Percentiles rank a stretch among this genome's conserved stretches.
phyloP scores from a whole-genome alignment of 2,888 invertebrate genomes.

The Ditula angustiorana region DNA sequence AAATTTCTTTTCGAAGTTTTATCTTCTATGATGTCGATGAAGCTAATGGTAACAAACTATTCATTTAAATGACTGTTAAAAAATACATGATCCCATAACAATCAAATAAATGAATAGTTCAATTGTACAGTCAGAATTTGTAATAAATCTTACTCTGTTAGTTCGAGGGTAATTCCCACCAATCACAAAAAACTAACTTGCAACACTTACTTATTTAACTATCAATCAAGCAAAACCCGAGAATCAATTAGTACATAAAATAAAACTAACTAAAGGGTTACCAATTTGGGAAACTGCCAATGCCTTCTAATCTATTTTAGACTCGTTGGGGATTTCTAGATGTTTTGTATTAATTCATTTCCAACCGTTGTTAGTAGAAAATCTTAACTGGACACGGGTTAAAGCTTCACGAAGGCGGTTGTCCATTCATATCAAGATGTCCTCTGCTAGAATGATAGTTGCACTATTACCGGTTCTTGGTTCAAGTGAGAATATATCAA shows the following conservation, averaged over 20 bases:
- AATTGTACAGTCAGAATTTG: conserved; percentile 25
- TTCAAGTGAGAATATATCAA: neutral
- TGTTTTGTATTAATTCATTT: conserved; percentile 24
- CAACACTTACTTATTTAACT: neutral
- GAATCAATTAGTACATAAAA: conserved; percentile 9
- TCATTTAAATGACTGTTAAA: conserved; percentile 47
- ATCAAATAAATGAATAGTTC: conserved; percentile 47
- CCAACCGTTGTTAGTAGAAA: conserved; percentile 34
- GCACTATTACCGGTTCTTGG: neutral
- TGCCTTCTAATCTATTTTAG: conserved; percentile 18
- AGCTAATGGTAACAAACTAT: conserved; percentile 59
- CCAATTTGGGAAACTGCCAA: conserved; percentile 18
- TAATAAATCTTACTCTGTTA: conserved; percentile 49
- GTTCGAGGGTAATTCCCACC: conserved; percentile 50
- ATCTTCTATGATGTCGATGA: conserved; percentile 54
- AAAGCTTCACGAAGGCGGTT: conserved; percentile 34
- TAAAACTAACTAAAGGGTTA: conserved; percentile 27
- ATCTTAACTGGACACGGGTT: conserved; percentile 27
- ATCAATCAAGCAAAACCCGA: conserved; percentile 15
- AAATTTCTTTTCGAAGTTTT: neutral
- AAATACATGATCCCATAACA: conserved; percentile 11
- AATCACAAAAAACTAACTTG: conserved; percentile 32
- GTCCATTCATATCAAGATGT: neutral
- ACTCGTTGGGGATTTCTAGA: conserved; percentile 11
- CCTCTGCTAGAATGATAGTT: conserved; percentile 7